phyloP scores from a whole-genome alignment of 1,140 invertebrate species.

The Papilio glaucus region DNA sequence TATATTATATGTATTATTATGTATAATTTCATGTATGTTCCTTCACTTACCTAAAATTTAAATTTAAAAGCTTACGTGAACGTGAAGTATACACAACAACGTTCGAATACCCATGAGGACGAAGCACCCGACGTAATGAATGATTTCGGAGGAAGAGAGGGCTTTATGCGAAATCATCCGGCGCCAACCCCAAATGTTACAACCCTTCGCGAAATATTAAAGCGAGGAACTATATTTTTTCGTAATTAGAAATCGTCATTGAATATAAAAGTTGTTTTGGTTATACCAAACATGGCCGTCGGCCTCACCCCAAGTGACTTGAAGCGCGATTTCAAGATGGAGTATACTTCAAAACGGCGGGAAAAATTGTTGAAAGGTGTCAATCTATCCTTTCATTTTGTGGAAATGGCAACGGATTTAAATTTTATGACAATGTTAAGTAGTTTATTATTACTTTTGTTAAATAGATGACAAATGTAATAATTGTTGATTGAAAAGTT shows the following conservation, averaged over 20 bases:
- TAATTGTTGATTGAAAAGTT: no score
- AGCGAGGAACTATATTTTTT: slow-evolving; percentile 17
- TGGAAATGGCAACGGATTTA: background rate
- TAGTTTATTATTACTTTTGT: slow-evolving; percentile 5
- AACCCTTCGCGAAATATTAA: slow-evolving; percentile 24
- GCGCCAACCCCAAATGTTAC: slow-evolving; percentile 26
- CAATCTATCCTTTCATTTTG: slow-evolving; percentile 20
- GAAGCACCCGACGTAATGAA: slow-evolving; percentile 1
- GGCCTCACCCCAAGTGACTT: slow-evolving; percentile 14
- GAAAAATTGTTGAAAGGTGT: slow-evolving; percentile 20
- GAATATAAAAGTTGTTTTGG: slow-evolving; percentile 27
- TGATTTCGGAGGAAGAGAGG: slow-evolving; percentile 22
- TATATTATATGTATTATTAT: no score
- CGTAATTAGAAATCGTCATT: slow-evolving; percentile 29
- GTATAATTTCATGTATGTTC: no score
- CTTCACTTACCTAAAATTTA: no score
- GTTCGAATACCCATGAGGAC: slow-evolving; percentile 11
- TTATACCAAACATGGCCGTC: slow-evolving; percentile 16
- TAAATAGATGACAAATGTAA: no score
- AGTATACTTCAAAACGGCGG: slow-evolving; percentile 15
- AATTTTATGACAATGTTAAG: slow-evolving; percentile 12
- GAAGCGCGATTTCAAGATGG: slow-evolving; percentile 24
- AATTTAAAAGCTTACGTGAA: background rate
- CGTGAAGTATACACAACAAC: background rate
- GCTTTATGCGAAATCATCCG: slow-evolving; percentile 27